Evolutionary conservation across 2,797 vertebrate genomes (phyloP).

Genomic region (Bryconaethiops microstoma): DNA sequence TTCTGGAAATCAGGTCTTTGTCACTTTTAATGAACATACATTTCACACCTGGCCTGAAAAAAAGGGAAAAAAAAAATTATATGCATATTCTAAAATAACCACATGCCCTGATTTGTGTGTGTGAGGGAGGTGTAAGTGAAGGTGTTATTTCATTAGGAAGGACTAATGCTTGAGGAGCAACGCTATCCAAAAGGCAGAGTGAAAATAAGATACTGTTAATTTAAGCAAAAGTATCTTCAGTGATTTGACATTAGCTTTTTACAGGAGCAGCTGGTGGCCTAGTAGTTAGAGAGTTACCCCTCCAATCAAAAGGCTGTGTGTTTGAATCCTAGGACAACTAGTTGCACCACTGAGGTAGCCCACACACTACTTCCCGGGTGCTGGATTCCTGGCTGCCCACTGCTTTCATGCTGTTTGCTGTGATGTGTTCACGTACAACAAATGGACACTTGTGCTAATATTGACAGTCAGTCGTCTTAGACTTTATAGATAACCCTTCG

Average conservation of each 20-base stretch:
- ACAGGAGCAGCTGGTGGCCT: too few relatives aligned
- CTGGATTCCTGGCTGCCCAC: too few relatives aligned
- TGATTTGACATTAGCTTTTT: background rate
- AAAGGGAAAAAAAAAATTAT: slow-evolving; percentile 69
- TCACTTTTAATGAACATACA: slow-evolving; percentile 74
- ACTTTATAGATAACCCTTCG: background rate
- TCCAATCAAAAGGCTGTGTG: too few relatives aligned
- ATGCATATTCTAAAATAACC: slow-evolving; percentile 67
- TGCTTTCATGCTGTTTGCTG: too few relatives aligned
- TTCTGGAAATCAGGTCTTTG: slow-evolving; percentile 74
- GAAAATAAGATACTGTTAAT: slow-evolving; percentile 50
- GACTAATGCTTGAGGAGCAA: slow-evolving; percentile 49
- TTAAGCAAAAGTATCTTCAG: slow-evolving; percentile 7
- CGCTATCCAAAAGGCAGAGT: slow-evolving; percentile 47
- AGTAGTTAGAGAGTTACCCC: too few relatives aligned
- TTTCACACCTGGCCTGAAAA: slow-evolving; percentile 70
- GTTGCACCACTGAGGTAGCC: too few relatives aligned
- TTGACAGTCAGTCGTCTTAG: too few relatives aligned
- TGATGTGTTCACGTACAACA: too few relatives aligned
- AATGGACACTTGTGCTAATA: too few relatives aligned
- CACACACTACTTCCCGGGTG: too few relatives aligned
- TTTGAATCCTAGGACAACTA: too few relatives aligned
- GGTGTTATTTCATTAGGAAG: slow-evolving; percentile 72
- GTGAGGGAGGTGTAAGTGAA: slow-evolving; percentile 63
- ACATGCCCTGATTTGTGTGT: slow-evolving; percentile 48